Percentiles rank a stretch among this genome's conserved stretches.
phyloP scores from a whole-genome alignment of 2,113 vertebrate species.

The Lampris incognitus region DNA sequence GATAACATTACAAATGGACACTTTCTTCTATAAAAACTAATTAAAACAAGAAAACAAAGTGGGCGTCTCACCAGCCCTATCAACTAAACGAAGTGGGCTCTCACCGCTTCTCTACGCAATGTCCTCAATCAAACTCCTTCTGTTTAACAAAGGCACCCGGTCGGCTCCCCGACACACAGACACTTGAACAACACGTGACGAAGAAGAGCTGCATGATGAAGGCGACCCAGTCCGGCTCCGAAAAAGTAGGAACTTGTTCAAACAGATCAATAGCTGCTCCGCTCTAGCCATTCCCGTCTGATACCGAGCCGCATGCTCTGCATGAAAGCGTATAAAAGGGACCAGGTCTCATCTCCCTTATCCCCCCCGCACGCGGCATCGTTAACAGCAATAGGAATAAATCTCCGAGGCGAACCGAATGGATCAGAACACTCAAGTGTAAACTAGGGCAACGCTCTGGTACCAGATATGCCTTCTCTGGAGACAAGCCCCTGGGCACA shows the following conservation, averaged over 20 bases:
- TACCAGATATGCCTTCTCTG: slow-evolving; percentile 55
- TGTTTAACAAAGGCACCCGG: neutral
- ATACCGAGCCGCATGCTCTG: slow-evolving; percentile 36
- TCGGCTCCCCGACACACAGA: neutral
- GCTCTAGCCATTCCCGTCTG: slow-evolving; percentile 23
- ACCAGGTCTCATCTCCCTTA: slow-evolving; percentile 48
- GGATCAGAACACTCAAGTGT: slow-evolving; percentile 74
- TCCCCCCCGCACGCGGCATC: slow-evolving; percentile 43
- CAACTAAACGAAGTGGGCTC: slow-evolving; percentile 13
- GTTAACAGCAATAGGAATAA: slow-evolving; percentile 63
- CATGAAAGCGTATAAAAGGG: slow-evolving; percentile 29
- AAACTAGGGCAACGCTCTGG: slow-evolving; percentile 79
- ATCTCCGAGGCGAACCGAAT: slow-evolving; percentile 66
- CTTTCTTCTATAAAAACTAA: slow-evolving; percentile 15
- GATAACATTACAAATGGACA: neutral
- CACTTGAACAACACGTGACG: neutral
- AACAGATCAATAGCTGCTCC: slow-evolving; percentile 24
- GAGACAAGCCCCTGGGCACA: slow-evolving; percentile 61
- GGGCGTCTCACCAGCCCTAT: slow-evolving; percentile 23
- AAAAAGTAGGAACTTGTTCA: slow-evolving; percentile 54
- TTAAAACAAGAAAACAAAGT: slow-evolving; percentile 12
- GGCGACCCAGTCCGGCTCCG: neutral
- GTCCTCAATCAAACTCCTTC: neutral
- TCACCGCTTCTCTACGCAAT: slow-evolving; percentile 12
- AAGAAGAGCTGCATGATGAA: slow-evolving; percentile 5